A percentile compares a stretch with the other conserved stretches of the same genome.
phyloP scores from a whole-genome alignment of 2,888 invertebrate species.

The Thera britannica region DNA sequence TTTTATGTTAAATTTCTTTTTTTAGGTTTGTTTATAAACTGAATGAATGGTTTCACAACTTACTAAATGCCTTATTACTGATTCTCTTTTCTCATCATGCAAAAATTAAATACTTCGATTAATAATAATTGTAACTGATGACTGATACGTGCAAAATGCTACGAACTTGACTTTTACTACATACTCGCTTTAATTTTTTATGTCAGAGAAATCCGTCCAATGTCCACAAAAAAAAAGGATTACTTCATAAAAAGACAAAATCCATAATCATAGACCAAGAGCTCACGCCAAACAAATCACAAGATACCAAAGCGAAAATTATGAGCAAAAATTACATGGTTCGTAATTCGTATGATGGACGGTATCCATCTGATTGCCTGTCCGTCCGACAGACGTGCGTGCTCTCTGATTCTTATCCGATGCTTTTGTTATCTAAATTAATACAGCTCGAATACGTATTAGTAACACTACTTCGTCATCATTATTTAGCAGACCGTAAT shows the following conservation, averaged over 20 bases:
- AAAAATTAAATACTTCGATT: too few relatives aligned
- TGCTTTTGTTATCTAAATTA: slow-evolving; percentile 43
- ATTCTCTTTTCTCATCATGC: too few relatives aligned
- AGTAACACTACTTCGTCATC: neutral
- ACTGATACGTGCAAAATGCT: too few relatives aligned
- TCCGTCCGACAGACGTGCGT: slow-evolving; percentile 51
- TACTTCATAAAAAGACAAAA: slow-evolving; percentile 2
- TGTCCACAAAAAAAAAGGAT: neutral
- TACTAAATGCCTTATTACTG: too few relatives aligned
- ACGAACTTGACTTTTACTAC: too few relatives aligned
- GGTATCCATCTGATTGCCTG: slow-evolving; percentile 62
- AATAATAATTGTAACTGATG: too few relatives aligned
- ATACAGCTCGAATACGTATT: neutral
- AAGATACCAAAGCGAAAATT: slow-evolving; percentile 38
- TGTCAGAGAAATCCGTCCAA: neutral
- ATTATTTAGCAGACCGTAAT: neutral
- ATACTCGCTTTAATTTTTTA: too few relatives aligned
- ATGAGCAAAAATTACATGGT: slow-evolving; percentile 54
- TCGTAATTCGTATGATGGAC: slow-evolving; percentile 44
- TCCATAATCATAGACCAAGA: slow-evolving; percentile 26
- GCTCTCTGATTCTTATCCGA: slow-evolving; percentile 22
- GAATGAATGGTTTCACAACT: too few relatives aligned
- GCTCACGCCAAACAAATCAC: slow-evolving; percentile 12
- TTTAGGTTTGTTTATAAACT: too few relatives aligned
- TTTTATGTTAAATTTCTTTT: too few relatives aligned